phyloP scores from a whole-genome alignment of 2,888 invertebrate species.

The Agrotis segetum region DNA sequence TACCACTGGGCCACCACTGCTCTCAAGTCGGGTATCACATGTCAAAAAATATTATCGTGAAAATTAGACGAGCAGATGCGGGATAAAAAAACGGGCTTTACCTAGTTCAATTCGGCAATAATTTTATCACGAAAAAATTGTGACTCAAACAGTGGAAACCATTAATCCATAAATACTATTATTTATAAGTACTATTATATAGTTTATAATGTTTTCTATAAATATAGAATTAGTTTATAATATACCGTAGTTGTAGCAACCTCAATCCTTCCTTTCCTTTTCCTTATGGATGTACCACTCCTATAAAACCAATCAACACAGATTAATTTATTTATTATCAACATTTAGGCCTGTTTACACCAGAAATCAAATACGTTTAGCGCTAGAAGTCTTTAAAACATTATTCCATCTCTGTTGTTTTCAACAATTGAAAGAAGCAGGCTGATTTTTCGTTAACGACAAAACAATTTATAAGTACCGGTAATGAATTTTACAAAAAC shows the following conservation, averaged over 20 bases:
- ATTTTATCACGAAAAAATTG: no score
- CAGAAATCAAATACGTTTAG: background rate
- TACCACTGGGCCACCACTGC: no score
- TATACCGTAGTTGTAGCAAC: conserved; percentile 25
- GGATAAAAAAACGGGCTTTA: background rate
- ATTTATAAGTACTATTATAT: background rate
- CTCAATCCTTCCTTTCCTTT: conserved; percentile 1
- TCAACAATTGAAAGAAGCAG: background rate
- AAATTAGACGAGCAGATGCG: background rate
- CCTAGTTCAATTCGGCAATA: no score
- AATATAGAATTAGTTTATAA: conserved; percentile 19
- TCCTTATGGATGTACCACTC: conserved; percentile 30
- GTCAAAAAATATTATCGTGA: background rate
- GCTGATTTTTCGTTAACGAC: background rate
- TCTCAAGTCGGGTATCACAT: no score
- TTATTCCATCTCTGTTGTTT: background rate
- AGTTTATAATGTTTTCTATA: conserved; percentile 1
- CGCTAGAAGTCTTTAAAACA: background rate
- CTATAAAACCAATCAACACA: conserved; percentile 13
- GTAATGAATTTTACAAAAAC: no score
- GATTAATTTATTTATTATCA: background rate
- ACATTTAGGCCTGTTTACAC: background rate
- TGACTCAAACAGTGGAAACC: background rate
- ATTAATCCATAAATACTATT: background rate
- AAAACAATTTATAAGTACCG: no score